Evolutionary conservation across 2,113 vertebrate species (phyloP).

Genomic region (Pseudorasbora parva): DNA sequence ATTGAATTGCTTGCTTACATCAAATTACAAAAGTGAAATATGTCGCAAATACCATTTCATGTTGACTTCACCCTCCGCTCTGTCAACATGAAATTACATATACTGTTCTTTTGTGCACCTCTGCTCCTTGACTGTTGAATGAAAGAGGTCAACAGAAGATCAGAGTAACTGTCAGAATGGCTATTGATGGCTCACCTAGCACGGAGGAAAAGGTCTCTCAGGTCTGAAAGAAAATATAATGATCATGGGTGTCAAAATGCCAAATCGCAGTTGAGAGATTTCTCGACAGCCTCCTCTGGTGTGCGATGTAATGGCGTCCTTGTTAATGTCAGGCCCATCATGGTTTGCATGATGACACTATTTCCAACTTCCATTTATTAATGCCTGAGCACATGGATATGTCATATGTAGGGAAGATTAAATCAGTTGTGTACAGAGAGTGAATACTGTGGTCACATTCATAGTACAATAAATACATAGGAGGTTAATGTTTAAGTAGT

Average conservation of each 20-base stretch:
- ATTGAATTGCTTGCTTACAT: neutral
- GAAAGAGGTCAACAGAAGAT: slow-evolving; percentile 20
- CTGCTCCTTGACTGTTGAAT: slow-evolving; percentile 2
- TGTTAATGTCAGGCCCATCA: slow-evolving; percentile 39
- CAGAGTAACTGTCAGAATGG: slow-evolving; percentile 5
- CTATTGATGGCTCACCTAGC: neutral
- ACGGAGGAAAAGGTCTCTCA: slow-evolving; percentile 12
- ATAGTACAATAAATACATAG: neutral
- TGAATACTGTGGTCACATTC: neutral
- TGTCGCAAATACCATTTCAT: neutral
- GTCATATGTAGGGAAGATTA: slow-evolving; percentile 32
- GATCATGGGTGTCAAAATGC: slow-evolving; percentile 48
- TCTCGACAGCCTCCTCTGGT: slow-evolving; percentile 24
- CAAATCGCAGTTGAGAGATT: slow-evolving; percentile 18
- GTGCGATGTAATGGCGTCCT: neutral
- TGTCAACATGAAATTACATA: neutral
- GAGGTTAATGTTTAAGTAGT: neutral
- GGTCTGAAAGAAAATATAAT: slow-evolving; percentile 18
- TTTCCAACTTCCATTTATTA: slow-evolving; percentile 53
- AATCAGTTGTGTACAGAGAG: slow-evolving; percentile 10
- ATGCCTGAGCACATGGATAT: slow-evolving; percentile 31
- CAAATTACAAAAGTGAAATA: neutral
- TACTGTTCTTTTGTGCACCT: neutral
- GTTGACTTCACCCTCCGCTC: neutral
- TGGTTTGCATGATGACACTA: slow-evolving; percentile 31